Conservation (phyloP, 2,113 vertebrate genomes). For the Emydura subglobosa region DNA sequence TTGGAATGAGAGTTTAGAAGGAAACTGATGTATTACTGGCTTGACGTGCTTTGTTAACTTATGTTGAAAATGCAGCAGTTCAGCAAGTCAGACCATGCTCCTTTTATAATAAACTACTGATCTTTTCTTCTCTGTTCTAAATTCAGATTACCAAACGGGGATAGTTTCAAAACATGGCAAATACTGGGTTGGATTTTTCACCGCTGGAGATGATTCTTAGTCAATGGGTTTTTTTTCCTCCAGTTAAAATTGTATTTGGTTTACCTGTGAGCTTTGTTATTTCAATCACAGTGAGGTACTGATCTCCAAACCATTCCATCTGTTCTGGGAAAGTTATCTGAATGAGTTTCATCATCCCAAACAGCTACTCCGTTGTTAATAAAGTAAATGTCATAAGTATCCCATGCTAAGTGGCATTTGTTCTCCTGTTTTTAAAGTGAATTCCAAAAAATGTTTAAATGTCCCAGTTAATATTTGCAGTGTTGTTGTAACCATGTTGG, state of each 20-base stretch:
- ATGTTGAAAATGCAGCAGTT: background rate
- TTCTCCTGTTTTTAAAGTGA: background rate
- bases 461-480: background rate
- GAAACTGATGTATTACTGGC: background rate
- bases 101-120: background rate
- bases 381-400: background rate
- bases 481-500: background rate
- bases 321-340: background rate
- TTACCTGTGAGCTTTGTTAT: background rate
- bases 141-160: background rate
- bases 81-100: background rate
- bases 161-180: background rate
- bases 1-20: background rate
- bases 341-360: background rate
- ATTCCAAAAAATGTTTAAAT: background rate
- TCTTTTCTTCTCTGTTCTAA: background rate
- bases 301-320: background rate
- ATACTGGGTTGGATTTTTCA: background rate
- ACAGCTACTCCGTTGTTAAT: background rate
- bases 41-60: background rate
- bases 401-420: background rate
- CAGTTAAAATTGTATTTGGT: background rate
- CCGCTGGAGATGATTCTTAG: background rate
- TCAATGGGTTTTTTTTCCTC: background rate
- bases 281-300: background rate